Evolutionary conservation across 1,140 invertebrate species (phyloP).

Genomic region (Pissodes strobi): DNA sequence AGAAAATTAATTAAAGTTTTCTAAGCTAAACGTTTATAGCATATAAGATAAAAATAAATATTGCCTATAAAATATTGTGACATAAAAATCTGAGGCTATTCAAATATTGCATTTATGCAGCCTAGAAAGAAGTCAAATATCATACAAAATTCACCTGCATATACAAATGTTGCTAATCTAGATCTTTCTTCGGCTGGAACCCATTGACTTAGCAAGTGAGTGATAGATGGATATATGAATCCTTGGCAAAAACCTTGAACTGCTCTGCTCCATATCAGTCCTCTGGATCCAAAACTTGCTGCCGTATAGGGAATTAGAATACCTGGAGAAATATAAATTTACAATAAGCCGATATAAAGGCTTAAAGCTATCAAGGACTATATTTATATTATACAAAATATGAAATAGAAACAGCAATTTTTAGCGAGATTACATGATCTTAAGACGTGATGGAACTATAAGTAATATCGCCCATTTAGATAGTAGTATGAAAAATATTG

Average conservation of each 20-base stretch:
- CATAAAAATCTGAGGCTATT: not conserved
- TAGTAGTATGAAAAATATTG: no score
- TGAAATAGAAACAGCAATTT: no score
- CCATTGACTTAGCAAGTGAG: constrained; percentile 82
- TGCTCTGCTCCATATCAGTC: constrained; percentile 66
- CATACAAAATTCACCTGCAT: constrained; percentile 59
- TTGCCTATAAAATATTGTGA: no score
- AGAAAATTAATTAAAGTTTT: not conserved
- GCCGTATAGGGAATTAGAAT: constrained; percentile 55
- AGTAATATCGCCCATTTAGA: no score
- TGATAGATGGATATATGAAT: constrained; percentile 75
- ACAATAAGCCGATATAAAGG: no score
- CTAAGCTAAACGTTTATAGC: no score
- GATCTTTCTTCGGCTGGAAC: constrained; percentile 63
- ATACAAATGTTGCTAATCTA: constrained; percentile 61
- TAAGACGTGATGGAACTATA: no score
- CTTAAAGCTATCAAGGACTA: no score
- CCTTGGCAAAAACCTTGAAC: constrained; percentile 79
- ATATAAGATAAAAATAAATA: no score
- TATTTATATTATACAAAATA: no score
- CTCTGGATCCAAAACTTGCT: constrained; percentile 60
- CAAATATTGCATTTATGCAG: not conserved
- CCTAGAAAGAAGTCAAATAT: not conserved
- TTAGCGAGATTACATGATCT: no score
- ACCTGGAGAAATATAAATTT: no score